Evolutionary conservation across 2,113 vertebrate species (phyloP).

Genomic region (Motacilla tschutschensis): DNA sequence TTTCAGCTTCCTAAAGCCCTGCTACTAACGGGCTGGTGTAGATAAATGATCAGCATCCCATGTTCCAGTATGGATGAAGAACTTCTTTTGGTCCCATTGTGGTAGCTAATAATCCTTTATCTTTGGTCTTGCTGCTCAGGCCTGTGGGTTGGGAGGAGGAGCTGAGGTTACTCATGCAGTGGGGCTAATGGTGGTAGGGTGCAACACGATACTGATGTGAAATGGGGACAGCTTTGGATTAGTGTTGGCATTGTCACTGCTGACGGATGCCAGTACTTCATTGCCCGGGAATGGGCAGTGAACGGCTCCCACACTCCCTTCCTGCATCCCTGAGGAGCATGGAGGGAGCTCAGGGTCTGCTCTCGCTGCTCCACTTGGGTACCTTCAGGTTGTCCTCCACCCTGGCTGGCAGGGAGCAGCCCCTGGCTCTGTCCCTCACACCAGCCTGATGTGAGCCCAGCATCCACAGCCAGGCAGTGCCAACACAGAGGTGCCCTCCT

Average conservation of each 20-base stretch:
- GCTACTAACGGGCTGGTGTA: neutral
- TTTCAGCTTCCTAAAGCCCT: neutral
- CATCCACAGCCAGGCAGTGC: neutral
- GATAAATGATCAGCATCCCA: neutral
- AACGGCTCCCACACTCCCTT: neutral
- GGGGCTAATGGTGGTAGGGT: neutral
- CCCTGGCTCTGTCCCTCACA: neutral
- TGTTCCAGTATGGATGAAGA: neutral
- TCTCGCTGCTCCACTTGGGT: rapidly evolving
- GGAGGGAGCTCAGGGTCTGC: neutral
- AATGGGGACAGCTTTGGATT: neutral
- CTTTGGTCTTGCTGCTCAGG: neutral
- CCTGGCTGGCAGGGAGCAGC: neutral
- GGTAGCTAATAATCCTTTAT: neutral
- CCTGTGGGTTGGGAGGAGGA: neutral
- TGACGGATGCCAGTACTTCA: neutral
- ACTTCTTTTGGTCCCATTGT: neutral
- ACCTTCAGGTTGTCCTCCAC: neutral
- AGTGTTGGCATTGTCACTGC: neutral
- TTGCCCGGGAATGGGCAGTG: neutral
- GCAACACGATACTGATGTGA: rapidly evolving
- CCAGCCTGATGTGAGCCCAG: neutral
- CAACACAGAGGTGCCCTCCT: neutral
- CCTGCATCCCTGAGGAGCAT: neutral
- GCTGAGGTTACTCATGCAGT: neutral